Percentiles rank a stretch among this genome's conserved stretches.
These are phyloP conservation scores for Acanthosepion esculentum DNA, from an alignment of 2,888 invertebrate genomes.

Conservation along the genomic window DNA sequence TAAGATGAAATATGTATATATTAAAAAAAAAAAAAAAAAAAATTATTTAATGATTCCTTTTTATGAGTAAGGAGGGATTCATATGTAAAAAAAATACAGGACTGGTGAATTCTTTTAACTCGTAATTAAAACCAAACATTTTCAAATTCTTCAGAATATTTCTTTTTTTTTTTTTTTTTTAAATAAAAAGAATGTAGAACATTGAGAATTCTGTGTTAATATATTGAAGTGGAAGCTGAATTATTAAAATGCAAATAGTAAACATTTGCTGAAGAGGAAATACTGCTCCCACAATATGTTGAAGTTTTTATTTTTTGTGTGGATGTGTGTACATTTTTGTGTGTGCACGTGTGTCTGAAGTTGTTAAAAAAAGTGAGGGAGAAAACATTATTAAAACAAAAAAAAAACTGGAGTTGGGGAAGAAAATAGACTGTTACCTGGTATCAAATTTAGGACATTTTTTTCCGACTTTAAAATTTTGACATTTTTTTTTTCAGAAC, in stretches of 20 bases:
- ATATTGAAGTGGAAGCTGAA: not conserved
- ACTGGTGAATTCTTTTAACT: not conserved
- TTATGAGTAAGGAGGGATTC: not conserved
- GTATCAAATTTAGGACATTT: not conserved
- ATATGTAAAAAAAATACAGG: not conserved
- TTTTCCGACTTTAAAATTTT: not conserved
- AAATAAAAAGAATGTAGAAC: not conserved
- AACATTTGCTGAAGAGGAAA: not conserved
- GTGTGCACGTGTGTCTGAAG: too few species aligned
- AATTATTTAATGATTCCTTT: not conserved
- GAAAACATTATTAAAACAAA: not conserved
- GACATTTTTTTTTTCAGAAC: too few species aligned
- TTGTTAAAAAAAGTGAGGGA: not conserved
- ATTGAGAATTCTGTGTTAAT: not conserved
- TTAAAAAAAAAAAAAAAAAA: too few species aligned
- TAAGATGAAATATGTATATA: not conserved
- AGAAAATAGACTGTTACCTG: not conserved
- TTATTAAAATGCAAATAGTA: not conserved
- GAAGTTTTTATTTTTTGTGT: not conserved
- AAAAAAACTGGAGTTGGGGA: not conserved
- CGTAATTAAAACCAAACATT: not conserved
- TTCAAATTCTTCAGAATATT: not conserved
- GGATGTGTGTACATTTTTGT: not conserved
- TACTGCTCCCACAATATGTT: not conserved
- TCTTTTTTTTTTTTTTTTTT: not conserved